phyloP scores from a whole-genome alignment of 2,888 invertebrate genomes.

The Drosophila multiciliata region DNA sequence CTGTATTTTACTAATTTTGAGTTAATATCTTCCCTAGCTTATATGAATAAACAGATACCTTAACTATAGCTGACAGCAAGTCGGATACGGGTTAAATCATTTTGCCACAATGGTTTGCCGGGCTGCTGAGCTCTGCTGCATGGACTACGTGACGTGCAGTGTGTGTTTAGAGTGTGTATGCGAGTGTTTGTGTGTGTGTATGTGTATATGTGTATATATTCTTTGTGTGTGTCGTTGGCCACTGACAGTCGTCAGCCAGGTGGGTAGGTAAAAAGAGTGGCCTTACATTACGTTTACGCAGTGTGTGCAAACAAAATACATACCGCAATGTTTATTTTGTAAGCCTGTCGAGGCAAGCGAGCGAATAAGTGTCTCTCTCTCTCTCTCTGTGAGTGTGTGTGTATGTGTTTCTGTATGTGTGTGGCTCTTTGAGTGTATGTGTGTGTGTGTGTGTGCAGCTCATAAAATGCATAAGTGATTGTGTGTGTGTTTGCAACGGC shows the following conservation, averaged over 20 bases:
- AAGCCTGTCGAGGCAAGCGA: constrained; percentile 73
- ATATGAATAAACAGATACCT: not conserved
- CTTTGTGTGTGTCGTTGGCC: constrained; percentile 46
- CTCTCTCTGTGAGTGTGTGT: constrained; percentile 31
- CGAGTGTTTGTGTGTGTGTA: constrained; percentile 8
- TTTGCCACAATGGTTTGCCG: constrained; percentile 53
- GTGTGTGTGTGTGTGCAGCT: constrained; percentile 32
- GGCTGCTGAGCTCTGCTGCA: constrained; percentile 54
- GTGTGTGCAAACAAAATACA: constrained; percentile 75
- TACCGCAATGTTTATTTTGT: constrained; percentile 77
- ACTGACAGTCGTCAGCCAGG: constrained; percentile 55
- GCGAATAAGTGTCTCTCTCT: constrained; percentile 68
- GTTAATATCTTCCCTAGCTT: not conserved
- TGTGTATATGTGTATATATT: constrained; percentile 21
- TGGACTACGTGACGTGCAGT: constrained; percentile 42
- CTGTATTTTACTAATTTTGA: not conserved
- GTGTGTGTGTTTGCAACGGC: constrained; percentile 43
- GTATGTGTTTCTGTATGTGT: constrained; percentile 4
- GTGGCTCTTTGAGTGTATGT: constrained; percentile 22
- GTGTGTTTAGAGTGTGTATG: not conserved
- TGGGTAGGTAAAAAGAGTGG: constrained; percentile 63
- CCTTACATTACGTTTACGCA: constrained; percentile 75
- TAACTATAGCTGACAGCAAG: constrained; percentile 13
- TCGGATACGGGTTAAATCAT: constrained; percentile 62
- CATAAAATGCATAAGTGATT: constrained; percentile 51